Evolutionary conservation across 1,140 invertebrate species (phyloP).

Genomic region (Macrotrachela quadricornifera): DNA sequence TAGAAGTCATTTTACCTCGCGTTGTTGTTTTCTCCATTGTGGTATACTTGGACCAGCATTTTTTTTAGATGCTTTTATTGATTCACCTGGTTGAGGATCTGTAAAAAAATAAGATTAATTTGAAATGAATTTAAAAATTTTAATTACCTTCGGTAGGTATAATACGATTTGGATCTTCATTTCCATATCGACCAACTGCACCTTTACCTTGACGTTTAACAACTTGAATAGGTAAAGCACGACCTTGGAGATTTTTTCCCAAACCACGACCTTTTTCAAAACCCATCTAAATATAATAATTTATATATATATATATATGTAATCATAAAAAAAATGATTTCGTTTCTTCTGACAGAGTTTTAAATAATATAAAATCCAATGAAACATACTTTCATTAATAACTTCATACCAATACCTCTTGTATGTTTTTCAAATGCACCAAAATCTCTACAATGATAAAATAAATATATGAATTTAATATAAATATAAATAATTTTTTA

Average conservation of each 20-base stretch:
- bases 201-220: conserved; percentile 68
- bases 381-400: conserved; percentile 40
- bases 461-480: not conserved
- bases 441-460: not conserved
- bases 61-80: too few relatives aligned
- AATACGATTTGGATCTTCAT: conserved; percentile 22
- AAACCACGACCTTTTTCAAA: conserved; percentile 85
- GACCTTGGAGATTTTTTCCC: conserved; percentile 82
- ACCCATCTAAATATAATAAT: conserved; percentile 52
- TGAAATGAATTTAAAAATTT: too few relatives aligned
- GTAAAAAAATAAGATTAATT: not conserved
- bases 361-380: not conserved
- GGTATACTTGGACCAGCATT: too few relatives aligned
- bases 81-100: too few relatives aligned
- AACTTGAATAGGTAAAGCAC: conserved; percentile 76
- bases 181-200: conserved; percentile 46
- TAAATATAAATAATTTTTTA: not conserved
- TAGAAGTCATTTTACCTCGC: too few relatives aligned
- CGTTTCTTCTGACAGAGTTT: not conserved
- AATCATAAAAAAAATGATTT: not conserved
- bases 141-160: not conserved
- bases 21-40: too few relatives aligned
- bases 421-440: conserved; percentile 39
- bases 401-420: conserved; percentile 78
- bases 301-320: not conserved